These are phyloP conservation scores for Tenrec ecaudatus DNA, from an alignment of 2,113 vertebrate genomes.

Conservation along the genomic window DNA sequence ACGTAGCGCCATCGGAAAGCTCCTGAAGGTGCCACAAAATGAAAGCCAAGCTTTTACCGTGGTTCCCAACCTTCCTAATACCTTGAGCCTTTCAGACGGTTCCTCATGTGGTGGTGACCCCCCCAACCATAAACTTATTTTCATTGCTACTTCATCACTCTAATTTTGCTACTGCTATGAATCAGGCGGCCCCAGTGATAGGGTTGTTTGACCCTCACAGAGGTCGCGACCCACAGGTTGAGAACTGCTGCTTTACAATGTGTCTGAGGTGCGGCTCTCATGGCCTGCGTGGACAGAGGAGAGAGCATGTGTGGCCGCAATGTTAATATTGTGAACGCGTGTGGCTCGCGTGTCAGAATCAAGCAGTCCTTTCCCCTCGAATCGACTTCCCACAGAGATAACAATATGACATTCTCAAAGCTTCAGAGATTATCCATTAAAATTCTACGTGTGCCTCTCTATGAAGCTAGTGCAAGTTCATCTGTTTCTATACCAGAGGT, in stretches of 20 bases:
- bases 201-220: no score
- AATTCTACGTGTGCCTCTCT: neutral
- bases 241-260: neutral
- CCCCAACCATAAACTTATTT: no score
- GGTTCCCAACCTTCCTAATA: no score
- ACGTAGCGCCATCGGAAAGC: neutral
- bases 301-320: no score
- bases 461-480: neutral
- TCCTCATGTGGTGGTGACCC: no score
- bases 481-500: neutral
- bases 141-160: no score
- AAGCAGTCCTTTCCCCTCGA: neutral
- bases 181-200: no score
- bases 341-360: neutral
- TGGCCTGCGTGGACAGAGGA: neutral
- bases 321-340: fast-evolving
- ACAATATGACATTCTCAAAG: neutral
- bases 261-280: neutral
- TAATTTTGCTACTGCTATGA: no score
- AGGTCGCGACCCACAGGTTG: no score
- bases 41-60: no score
- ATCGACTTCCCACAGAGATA: neutral
- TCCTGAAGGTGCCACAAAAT: neutral
- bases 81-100: no score
- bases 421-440: neutral